A percentile compares a stretch with the other conserved stretches of the same genome.
phyloP scores from a whole-genome alignment of 1,140 invertebrate genomes.

The Drosophila arawakana region DNA sequence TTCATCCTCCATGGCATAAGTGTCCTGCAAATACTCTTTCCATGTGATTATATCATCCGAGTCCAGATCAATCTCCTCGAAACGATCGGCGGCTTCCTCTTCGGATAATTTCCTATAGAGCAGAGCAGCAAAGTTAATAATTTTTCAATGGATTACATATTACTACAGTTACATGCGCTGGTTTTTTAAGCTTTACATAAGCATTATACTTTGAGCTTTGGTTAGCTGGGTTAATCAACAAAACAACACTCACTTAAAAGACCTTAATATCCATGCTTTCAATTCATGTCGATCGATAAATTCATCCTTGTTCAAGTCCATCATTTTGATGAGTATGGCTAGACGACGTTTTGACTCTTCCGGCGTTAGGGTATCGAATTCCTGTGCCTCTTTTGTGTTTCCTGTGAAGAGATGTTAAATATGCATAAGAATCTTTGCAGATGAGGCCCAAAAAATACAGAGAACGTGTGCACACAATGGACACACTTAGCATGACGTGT shows the following conservation, averaged over 20 bases:
- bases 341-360: constrained; percentile 95
- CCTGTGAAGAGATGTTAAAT: constrained; percentile 86
- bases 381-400: constrained; percentile 95
- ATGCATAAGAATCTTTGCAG: constrained; percentile 15
- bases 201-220: constrained; percentile 15
- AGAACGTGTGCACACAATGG: constrained; percentile 37
- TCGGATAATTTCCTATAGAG: constrained; percentile 90
- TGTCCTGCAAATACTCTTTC: constrained; percentile 94
- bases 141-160: background rate
- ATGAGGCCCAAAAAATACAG: constrained; percentile 6
- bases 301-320: constrained; percentile 92
- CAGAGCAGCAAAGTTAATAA: constrained; percentile 17
- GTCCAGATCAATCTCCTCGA: constrained; percentile 94
- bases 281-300: constrained; percentile 93
- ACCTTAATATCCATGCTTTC: constrained; percentile 96
- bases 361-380: constrained; percentile 94
- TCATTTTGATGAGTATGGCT: constrained; percentile 91
- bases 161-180: constrained; percentile 34
- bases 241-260: constrained; percentile 91
- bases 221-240: constrained; percentile 70
- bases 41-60: constrained; percentile 93
- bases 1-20: constrained; percentile 90
- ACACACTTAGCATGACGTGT: constrained; percentile 38
- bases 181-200: constrained; percentile 3
- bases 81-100: constrained; percentile 94